phyloP scores from a whole-genome alignment of 2,888 invertebrate species.

The Cotesia congregata region DNA sequence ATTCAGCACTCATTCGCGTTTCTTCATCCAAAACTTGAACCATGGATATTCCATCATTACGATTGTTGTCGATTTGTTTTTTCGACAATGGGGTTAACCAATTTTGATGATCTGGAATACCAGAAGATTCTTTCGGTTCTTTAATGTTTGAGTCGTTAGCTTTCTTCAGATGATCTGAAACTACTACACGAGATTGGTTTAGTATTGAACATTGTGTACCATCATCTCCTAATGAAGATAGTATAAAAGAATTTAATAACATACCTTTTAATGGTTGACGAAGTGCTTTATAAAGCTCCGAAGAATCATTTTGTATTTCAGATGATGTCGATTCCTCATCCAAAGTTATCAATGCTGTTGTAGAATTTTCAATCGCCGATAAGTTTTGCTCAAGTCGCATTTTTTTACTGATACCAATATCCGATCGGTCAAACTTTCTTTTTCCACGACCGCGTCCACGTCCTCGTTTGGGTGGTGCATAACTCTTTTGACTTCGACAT shows the following conservation, averaged over 20 bases:
- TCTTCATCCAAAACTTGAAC: slow-evolving; percentile 73
- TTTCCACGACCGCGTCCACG: slow-evolving; percentile 66
- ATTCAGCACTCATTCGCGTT: slow-evolving; percentile 72
- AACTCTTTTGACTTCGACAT: slow-evolving; percentile 67
- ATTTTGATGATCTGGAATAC: slow-evolving; percentile 55
- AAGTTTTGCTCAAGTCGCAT: slow-evolving; percentile 61
- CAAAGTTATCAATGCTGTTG: slow-evolving; percentile 61
- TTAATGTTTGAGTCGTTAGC: slow-evolving; percentile 44
- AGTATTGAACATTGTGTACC: slow-evolving; percentile 10
- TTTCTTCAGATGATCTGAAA: slow-evolving; percentile 42
- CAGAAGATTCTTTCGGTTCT: slow-evolving; percentile 51
- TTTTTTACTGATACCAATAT: slow-evolving; percentile 53
- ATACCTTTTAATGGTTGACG: slow-evolving; percentile 58
- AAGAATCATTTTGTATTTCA: slow-evolving; percentile 46
- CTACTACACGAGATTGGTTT: slow-evolving; percentile 10
- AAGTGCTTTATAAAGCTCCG: slow-evolving; percentile 61
- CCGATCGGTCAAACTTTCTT: slow-evolving; percentile 59
- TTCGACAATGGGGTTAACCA: slow-evolving; percentile 65
- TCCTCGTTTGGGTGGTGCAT: slow-evolving; percentile 67
- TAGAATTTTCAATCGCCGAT: slow-evolving; percentile 60
- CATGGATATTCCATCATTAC: slow-evolving; percentile 60
- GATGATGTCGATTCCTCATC: slow-evolving; percentile 48
- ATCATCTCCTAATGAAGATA: slow-evolving; percentile 45
- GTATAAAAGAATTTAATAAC: slow-evolving; percentile 45
- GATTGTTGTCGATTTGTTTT: slow-evolving; percentile 55